Percentiles rank a stretch among this genome's conserved stretches.
These are phyloP conservation scores for Sinocyclocheilus maitianheensis DNA, from an alignment of 2,113 vertebrate genomes.

Conservation along the genomic window DNA sequence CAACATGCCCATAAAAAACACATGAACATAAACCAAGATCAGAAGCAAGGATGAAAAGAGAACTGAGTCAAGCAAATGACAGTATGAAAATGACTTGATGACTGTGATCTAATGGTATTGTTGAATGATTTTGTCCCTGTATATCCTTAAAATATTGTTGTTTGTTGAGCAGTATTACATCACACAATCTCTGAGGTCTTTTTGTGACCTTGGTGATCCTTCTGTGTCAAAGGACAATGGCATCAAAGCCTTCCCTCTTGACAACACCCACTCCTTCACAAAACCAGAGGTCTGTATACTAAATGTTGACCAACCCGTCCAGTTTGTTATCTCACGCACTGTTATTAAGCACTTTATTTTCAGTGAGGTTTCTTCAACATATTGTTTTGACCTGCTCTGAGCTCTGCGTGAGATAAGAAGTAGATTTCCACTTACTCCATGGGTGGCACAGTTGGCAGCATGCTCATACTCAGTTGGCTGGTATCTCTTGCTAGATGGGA, in stretches of 20 bases:
- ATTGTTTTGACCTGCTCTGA: neutral
- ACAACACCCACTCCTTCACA: neutral
- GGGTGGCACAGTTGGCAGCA: slow-evolving; percentile 91
- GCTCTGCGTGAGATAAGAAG: neutral
- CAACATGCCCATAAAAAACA: slow-evolving; percentile 43
- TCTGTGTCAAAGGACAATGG: slow-evolving; percentile 9
- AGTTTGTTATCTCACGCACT: too few species aligned
- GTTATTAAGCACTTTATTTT: neutral
- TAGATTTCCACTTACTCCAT: slow-evolving; percentile 80
- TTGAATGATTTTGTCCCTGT: neutral
- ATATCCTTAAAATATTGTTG: neutral
- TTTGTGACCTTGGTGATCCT: neutral
- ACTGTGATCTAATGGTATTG: neutral
- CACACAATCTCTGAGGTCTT: neutral
- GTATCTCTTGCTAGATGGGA: slow-evolving; percentile 87
- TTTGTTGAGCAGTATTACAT: neutral
- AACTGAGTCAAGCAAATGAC: neutral
- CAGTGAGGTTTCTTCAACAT: neutral
- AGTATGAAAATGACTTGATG: neutral
- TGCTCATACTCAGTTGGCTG: slow-evolving; percentile 94
- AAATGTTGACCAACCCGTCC: neutral
- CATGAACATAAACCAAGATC: neutral
- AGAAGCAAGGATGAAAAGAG: neutral
- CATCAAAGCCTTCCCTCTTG: neutral
- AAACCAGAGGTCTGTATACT: neutral